Conservation (phyloP, 2,113 vertebrate genomes). For the Rafetus swinhoei region DNA sequence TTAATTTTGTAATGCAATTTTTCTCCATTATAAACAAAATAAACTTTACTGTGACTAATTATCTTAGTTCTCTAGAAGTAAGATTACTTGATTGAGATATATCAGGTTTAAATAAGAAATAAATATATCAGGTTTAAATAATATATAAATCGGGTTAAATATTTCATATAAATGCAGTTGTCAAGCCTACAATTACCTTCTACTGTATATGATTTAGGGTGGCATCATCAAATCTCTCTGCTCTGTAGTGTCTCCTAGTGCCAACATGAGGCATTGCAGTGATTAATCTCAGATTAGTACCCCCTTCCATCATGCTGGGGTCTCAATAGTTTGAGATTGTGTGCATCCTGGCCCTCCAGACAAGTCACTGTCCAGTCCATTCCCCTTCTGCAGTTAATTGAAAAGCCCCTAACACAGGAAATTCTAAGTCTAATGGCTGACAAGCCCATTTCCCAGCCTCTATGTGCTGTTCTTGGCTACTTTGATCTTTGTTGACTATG, state of each 20-base stretch:
- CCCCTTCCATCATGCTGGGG: neutral
- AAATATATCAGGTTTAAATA: conserved; percentile 42
- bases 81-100: conserved; percentile 37
- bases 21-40: neutral
- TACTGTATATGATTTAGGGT: neutral
- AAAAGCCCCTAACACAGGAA: neutral
- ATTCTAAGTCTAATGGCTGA: neutral
- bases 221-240: neutral
- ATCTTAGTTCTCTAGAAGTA: conserved; percentile 35
- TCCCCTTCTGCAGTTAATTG: neutral
- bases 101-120: conserved; percentile 41
- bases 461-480: neutral
- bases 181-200: neutral
- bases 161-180: conserved; percentile 24
- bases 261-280: neutral
- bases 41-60: neutral
- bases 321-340: neutral
- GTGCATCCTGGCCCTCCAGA: neutral
- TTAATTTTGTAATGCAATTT: neutral
- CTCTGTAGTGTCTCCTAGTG: neutral
- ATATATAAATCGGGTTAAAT: conserved; percentile 32
- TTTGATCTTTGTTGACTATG: neutral
- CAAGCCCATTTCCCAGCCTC: neutral
- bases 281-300: neutral
- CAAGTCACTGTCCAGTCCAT: neutral